phyloP scores from a whole-genome alignment of 2,888 invertebrate genomes.

The Clusia tigrina region DNA sequence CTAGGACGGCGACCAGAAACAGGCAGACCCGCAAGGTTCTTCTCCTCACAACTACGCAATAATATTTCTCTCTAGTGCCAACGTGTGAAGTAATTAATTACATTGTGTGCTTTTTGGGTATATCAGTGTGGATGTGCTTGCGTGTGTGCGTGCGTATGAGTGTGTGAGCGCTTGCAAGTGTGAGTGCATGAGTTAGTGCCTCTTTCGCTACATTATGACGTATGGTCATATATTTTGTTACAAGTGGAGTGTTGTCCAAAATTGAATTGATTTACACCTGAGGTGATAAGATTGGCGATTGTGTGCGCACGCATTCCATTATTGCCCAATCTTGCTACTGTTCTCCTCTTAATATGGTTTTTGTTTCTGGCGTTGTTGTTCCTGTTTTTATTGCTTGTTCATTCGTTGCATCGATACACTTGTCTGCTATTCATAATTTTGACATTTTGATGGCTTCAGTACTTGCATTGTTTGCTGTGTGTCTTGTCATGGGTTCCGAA shows the following conservation, averaged over 20 bases:
- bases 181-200: constrained; percentile 36
- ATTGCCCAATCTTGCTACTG: constrained; percentile 30
- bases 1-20: neutral
- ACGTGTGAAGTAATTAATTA: constrained; percentile 56
- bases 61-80: constrained; percentile 41
- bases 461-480: neutral
- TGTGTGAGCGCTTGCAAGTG: constrained; percentile 9
- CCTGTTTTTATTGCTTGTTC: neutral
- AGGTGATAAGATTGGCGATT: constrained; percentile 46
- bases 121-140: constrained; percentile 14
- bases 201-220: constrained; percentile 49
- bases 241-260: constrained; percentile 37
- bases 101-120: constrained; percentile 43
- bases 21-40: constrained; percentile 14
- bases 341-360: neutral
- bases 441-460: constrained; percentile 3
- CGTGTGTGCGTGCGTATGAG: neutral
- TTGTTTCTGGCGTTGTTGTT: neutral
- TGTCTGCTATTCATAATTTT: constrained; percentile 12
- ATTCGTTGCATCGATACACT: too few species aligned
- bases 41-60: constrained; percentile 2
- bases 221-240: constrained; percentile 51
- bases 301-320: constrained; percentile 43
- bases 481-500: too few species aligned
- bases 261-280: constrained; percentile 58